A percentile compares a stretch with the other conserved stretches of the same genome.
Conservation (phyloP, 1,140 invertebrate genomes). For the Plectrocnemia conspersa region DNA sequence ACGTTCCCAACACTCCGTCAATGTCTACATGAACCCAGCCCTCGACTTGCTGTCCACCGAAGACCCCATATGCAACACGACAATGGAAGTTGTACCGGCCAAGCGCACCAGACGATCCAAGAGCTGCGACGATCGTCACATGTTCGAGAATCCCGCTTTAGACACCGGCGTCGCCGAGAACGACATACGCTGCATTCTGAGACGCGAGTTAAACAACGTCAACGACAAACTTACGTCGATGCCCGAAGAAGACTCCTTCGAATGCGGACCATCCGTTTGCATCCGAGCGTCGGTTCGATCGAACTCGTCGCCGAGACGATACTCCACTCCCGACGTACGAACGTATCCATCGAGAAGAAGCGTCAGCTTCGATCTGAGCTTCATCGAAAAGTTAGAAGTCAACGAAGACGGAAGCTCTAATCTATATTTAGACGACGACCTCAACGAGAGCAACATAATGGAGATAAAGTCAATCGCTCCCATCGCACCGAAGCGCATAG, state of each 20-base stretch:
- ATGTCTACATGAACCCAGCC: constrained; percentile 47
- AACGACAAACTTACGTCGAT: constrained; percentile 39
- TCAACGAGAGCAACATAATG: constrained; percentile 53
- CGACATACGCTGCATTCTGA: constrained; percentile 44
- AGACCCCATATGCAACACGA: constrained; percentile 49
- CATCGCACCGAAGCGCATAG: constrained; percentile 38
- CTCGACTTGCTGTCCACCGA: constrained; percentile 47
- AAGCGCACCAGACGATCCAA: constrained; percentile 42
- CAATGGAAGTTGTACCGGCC: constrained; percentile 47
- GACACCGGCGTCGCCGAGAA: constrained; percentile 45
- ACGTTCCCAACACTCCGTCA: constrained; percentile 40
- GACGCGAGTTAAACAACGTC: constrained; percentile 46
- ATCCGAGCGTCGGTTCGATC: constrained; percentile 1
- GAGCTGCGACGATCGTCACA: constrained; percentile 40
- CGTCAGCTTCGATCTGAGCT: constrained; percentile 46
- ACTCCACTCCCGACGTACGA: constrained; percentile 26
- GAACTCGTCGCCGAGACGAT: constrained; percentile 9
- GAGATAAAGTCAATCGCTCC: constrained; percentile 49
- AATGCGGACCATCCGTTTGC: neutral
- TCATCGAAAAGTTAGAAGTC: constrained; percentile 47
- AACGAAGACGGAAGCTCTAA: constrained; percentile 44
- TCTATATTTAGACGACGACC: constrained; percentile 48
- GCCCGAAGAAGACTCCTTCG: constrained; percentile 19
- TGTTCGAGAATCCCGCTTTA: constrained; percentile 47
- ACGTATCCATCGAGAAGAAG: constrained; percentile 18